phyloP scores from a whole-genome alignment of 2,113 vertebrate genomes.

The Oceanites oceanicus region DNA sequence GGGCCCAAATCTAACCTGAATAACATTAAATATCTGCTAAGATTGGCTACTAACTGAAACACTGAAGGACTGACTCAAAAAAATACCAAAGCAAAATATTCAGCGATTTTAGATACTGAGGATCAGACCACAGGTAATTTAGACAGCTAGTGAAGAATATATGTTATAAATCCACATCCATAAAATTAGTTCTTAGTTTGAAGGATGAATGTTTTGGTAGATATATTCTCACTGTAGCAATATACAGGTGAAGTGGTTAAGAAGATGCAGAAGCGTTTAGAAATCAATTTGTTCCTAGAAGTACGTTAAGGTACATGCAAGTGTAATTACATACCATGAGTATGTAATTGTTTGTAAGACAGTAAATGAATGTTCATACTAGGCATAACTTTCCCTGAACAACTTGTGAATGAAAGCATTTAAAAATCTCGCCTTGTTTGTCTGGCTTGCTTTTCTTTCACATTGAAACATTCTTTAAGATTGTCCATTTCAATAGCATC shows the following conservation, averaged over 20 bases:
- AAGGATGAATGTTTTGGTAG: background rate
- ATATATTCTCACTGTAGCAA: background rate
- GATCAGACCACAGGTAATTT: background rate
- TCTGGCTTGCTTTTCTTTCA: background rate
- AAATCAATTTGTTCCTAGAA: background rate
- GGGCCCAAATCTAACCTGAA: background rate
- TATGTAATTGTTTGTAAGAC: background rate
- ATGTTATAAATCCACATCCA: background rate
- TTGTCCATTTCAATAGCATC: background rate
- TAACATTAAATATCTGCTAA: background rate
- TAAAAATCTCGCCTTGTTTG: background rate
- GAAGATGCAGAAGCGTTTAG: background rate
- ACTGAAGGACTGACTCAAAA: background rate
- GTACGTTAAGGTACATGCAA: background rate
- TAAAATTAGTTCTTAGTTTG: background rate
- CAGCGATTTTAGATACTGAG: background rate
- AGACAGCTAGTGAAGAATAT: background rate
- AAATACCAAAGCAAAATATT: background rate
- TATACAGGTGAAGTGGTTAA: background rate
- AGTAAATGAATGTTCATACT: background rate
- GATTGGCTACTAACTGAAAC: background rate
- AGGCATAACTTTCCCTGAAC: background rate
- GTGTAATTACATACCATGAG: background rate
- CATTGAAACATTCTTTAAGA: background rate
- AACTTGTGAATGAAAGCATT: background rate